Evolutionary conservation across 2,797 vertebrate species (phyloP), one percentile per base, ranked within the genome.

Genomic region (Tympanoctomys barrerae): DNA sequence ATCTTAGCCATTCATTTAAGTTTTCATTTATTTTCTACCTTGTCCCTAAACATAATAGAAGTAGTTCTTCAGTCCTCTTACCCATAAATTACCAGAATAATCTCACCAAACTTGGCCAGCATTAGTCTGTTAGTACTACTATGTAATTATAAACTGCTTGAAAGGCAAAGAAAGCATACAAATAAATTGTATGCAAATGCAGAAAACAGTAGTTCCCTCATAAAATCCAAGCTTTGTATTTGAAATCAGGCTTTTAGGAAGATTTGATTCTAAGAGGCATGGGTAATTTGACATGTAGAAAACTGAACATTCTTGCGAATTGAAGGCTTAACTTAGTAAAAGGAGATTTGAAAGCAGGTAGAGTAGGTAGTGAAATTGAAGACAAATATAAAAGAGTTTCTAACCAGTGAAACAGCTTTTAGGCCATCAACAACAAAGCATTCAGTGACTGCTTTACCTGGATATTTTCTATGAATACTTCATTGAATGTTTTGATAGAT

Each of bases 241-340:
- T 97, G 70, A 96, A 95, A 75, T 96, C 75, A 59, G 13, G 33
- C 95, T 95, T 93, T 80, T 83, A 96, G 91, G 87, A 96, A 93
- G 36, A 83, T 75, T 96, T 87, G 77, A 86, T 86, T 97, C 36
- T 95, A 90, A 95, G 81, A 95, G 94, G 31, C 82, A 85, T 61
- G n/a, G 52, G 46, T 66, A 96, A 71, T 79, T 94, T 88, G 54
- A 66, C 94, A 92, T 90, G 79, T 54, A 71, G 49, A 87, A 92
- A 96, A 59, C 31, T 84, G 85, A 92, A 89, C 83, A 52, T 84
- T 61, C 33, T 89, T 93, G 10, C 3, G 89, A 93, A 81, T 73
- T 61, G 42, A 94, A 90, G 26, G 11, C 11, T 59, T 83, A 22
- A 80, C 88, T 95, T 89, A 80, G 31, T 80, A 81, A 96, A 83